phyloP scores from a whole-genome alignment of 64 coral and sea anemone genomes.

The Montipora foliosa region DNA sequence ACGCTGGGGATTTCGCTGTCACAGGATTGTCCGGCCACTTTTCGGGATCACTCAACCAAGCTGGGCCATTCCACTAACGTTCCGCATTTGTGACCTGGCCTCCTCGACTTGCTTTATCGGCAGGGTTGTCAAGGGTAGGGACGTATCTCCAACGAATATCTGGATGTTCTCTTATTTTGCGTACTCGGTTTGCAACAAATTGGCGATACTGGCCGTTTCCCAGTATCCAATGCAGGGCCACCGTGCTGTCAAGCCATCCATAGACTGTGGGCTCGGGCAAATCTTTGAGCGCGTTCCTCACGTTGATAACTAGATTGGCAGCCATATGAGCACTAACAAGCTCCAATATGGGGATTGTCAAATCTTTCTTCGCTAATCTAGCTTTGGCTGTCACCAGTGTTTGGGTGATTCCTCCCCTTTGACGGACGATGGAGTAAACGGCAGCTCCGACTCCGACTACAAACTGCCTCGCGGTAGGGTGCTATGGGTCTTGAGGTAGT shows the following conservation, averaged over 20 bases:
- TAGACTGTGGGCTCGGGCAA: neutral
- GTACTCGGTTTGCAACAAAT: neutral
- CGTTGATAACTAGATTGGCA: conserved; percentile 4
- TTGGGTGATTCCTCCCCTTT: neutral
- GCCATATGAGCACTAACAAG: neutral
- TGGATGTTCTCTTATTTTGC: neutral
- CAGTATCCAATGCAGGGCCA: conserved; percentile 24
- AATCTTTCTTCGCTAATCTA: neutral
- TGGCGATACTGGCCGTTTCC: neutral
- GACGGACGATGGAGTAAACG: neutral
- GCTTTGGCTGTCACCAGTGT: neutral
- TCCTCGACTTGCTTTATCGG: conserved; percentile 70
- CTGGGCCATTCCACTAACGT: conserved; percentile 44
- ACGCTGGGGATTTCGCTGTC: neutral
- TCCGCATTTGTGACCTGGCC: conserved; percentile 32
- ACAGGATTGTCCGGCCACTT: conserved; percentile 69
- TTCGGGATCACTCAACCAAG: conserved; percentile 24
- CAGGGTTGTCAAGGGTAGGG: conserved; percentile 61
- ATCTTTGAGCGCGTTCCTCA: neutral
- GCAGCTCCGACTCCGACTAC: neutral
- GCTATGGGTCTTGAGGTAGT: conserved; percentile 1
- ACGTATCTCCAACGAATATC: conserved; percentile 40
- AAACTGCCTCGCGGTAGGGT: no score
- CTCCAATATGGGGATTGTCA: neutral
- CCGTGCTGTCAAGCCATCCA: conserved; percentile 3